Evolutionary conservation across 2,888 invertebrate genomes (phyloP).

Genomic region (Didymodactylos carnosus): DNA sequence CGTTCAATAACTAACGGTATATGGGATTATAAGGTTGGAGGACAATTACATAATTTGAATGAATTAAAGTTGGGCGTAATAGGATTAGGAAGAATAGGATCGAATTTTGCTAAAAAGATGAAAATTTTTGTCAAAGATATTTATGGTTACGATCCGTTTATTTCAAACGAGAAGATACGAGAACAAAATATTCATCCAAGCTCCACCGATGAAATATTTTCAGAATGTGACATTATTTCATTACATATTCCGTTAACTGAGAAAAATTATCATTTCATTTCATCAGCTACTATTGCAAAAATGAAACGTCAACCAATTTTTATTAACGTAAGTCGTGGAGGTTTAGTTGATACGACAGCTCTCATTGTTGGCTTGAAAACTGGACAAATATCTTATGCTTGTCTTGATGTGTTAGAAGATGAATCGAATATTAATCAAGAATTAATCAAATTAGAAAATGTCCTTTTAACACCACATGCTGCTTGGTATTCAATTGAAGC

Average conservation of each 20-base stretch:
- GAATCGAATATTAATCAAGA: not conserved
- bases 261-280: conserved; percentile 5
- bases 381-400: conserved; percentile 1
- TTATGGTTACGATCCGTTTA: not conserved
- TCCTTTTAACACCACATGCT: not conserved
- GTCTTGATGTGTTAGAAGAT: conserved; percentile 7
- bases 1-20: not conserved
- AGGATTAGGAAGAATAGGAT: conserved; percentile 8
- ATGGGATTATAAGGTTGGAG: not conserved
- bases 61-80: conserved; percentile 2
- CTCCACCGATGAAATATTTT: not conserved
- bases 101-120: not conserved
- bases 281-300: not conserved
- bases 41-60: not conserved
- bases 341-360: conserved; percentile 8
- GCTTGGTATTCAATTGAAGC: not conserved
- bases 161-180: not conserved
- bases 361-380: conserved; percentile 2
- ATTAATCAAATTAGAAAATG: not conserved
- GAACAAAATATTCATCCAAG: not conserved
- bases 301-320: conserved; percentile 3
- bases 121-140: not conserved
- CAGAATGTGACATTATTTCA: conserved; percentile 3
- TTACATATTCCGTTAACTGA: conserved; percentile 5
- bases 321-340: conserved; percentile 8